phyloP scores from a whole-genome alignment of 1,140 invertebrate species.

The Hypsibius dujardini region DNA sequence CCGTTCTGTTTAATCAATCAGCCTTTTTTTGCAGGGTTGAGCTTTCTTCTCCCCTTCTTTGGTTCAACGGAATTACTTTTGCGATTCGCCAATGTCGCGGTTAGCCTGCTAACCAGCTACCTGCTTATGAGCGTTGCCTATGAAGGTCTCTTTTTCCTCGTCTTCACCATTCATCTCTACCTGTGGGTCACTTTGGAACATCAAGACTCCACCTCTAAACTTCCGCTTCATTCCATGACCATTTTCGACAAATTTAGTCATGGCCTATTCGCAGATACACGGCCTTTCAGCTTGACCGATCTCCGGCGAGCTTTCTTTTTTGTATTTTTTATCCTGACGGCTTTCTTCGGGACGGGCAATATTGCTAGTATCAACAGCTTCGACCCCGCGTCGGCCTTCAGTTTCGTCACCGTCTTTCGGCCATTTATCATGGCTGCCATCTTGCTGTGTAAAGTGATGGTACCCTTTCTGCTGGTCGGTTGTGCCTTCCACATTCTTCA shows the following conservation, averaged over 20 bases:
- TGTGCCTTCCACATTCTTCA: conserved; percentile 47
- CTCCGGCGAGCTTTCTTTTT: conserved; percentile 24
- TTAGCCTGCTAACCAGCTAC: conserved; percentile 37
- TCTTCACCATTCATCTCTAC: conserved; percentile 32
- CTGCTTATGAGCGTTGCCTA: conserved; percentile 40
- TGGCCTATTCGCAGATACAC: conserved; percentile 16
- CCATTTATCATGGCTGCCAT: conserved; percentile 72
- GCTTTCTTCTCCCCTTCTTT: conserved; percentile 30
- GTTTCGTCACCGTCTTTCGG: conserved; percentile 74
- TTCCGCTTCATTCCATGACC: conserved; percentile 18
- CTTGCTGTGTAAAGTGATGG: conserved; percentile 58
- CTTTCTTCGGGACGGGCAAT: conserved; percentile 93
- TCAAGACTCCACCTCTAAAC: conserved; percentile 11
- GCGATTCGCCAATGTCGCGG: conserved; percentile 33
- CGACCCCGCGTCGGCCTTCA: conserved; percentile 70
- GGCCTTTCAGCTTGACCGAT: conserved; percentile 22
- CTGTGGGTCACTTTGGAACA: conserved; percentile 35
- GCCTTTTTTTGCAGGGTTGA: conserved; percentile 3
- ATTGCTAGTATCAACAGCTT: conserved; percentile 68
- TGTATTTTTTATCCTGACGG: conserved; percentile 57
- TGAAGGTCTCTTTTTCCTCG: conserved; percentile 39
- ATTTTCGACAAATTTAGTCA: conserved; percentile 18
- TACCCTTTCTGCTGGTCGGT: conserved; percentile 65
- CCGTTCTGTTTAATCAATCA: no score
- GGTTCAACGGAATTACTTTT: conserved; percentile 27